Evolutionary conservation across 2,888 invertebrate genomes (phyloP).

Genomic region (Baccha elongata): DNA sequence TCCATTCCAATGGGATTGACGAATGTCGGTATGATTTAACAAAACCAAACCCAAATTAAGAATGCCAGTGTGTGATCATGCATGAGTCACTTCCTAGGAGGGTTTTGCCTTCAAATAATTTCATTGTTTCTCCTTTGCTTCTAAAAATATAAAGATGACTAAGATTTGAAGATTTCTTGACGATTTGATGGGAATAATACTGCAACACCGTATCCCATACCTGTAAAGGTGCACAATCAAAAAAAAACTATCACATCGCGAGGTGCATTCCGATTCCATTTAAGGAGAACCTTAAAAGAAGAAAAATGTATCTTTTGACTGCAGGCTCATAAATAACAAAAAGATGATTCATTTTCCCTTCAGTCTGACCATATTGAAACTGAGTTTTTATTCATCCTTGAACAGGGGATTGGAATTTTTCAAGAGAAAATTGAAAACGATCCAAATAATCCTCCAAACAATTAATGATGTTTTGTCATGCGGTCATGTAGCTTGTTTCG

Average conservation of each 20-base stretch:
- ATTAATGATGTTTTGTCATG: constrained; percentile 53
- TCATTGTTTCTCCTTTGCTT: constrained; percentile 8
- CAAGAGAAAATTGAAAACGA: constrained; percentile 33
- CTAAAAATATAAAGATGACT: constrained; percentile 60
- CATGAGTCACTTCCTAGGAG: constrained; percentile 65
- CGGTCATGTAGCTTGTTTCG: constrained; percentile 8
- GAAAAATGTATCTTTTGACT: constrained; percentile 36
- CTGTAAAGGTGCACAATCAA: constrained; percentile 27
- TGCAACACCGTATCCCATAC: constrained; percentile 14
- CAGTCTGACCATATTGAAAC: not conserved
- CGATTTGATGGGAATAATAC: constrained; percentile 12
- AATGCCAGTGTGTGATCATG: constrained; percentile 10
- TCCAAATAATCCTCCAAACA: constrained; percentile 36
- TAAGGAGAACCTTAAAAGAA: constrained; percentile 38
- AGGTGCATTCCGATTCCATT: constrained; percentile 52
- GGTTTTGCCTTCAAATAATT: constrained; percentile 59
- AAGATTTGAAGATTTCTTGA: constrained; percentile 38
- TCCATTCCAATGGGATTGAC: constrained; percentile 23
- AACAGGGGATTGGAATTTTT: constrained; percentile 22
- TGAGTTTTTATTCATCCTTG: constrained; percentile 57
- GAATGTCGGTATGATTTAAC: constrained; percentile 35
- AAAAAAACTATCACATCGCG: not conserved
- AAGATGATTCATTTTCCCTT: constrained; percentile 61
- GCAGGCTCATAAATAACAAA: constrained; percentile 52
- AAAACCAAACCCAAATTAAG: constrained; percentile 18